phyloP scores from a whole-genome alignment of 2,113 vertebrate species.

The Rhabdornis inornatus region DNA sequence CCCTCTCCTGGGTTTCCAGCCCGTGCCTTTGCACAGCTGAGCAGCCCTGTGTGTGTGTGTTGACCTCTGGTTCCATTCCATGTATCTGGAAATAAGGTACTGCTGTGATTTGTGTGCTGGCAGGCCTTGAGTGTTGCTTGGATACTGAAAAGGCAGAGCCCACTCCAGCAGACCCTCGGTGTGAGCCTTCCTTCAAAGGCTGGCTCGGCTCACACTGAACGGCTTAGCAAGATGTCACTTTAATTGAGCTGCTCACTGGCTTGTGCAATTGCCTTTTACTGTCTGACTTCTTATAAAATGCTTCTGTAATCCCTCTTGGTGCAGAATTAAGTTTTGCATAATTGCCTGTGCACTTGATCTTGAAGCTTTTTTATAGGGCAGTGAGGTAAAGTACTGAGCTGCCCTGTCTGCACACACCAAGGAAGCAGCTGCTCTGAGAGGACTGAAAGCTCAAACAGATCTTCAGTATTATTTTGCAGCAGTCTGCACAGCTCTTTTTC shows the following conservation, averaged over 20 bases:
- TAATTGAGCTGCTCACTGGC: constrained; percentile 16
- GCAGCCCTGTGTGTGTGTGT: neutral
- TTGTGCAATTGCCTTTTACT: neutral
- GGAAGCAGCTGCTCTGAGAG: neutral
- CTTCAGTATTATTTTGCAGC: neutral
- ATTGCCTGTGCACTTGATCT: neutral
- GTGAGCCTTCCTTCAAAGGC: neutral
- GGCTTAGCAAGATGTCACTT: constrained; percentile 42
- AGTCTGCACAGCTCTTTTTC: neutral
- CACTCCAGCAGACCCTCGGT: neutral
- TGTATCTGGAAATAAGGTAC: neutral
- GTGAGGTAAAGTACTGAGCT: neutral
- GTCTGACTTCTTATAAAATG: neutral
- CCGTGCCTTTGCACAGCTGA: neutral
- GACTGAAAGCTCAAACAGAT: neutral
- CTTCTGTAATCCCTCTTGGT: constrained; percentile 13
- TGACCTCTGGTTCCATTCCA: neutral
- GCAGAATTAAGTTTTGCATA: constrained; percentile 26
- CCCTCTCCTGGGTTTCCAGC: neutral
- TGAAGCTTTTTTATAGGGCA: neutral
- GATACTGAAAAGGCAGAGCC: neutral
- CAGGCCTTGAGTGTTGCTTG: constrained; percentile 56
- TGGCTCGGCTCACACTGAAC: neutral
- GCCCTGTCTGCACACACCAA: neutral
- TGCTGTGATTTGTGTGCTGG: neutral